Conservation (phyloP, 2,797 vertebrate genomes). For the Chelon auratus region DNA sequence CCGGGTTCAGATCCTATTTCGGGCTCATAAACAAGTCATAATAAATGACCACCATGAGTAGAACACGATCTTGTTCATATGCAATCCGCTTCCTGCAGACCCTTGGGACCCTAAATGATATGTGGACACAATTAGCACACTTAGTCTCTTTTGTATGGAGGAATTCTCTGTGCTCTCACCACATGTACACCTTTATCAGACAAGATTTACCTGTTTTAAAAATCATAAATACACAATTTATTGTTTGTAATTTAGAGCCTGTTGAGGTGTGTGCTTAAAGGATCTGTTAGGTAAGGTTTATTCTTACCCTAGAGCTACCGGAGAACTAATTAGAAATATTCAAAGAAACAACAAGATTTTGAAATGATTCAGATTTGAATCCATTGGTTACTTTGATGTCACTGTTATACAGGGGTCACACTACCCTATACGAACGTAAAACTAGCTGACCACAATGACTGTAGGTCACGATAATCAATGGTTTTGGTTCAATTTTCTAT, state of each 20-base stretch:
- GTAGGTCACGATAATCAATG: background rate
- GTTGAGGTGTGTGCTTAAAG: background rate
- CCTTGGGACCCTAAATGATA: constrained; percentile 31
- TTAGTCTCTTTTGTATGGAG: constrained; percentile 17
- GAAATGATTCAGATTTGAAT: too few species aligned
- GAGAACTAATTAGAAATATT: background rate
- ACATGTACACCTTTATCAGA: background rate
- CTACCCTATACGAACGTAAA: too few species aligned
- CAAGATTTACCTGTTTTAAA: background rate
- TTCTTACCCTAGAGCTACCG: background rate
- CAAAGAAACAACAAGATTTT: background rate
- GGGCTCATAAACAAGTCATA: constrained; percentile 64
- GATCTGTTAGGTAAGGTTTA: too few species aligned
- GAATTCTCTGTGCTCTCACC: background rate
- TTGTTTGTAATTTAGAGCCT: background rate
- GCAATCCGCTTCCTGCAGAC: constrained; percentile 48
- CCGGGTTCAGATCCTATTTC: constrained; percentile 45
- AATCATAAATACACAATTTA: background rate
- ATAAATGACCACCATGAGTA: constrained; percentile 59
- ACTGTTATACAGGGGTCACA: too few species aligned
- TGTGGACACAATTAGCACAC: constrained; percentile 47
- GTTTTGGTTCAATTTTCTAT: background rate
- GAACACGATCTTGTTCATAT: constrained; percentile 47
- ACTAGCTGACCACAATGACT: too few species aligned
- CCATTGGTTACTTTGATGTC: too few species aligned